Base-by-base conservation (phyloP, 2,113 vertebrate genomes). In the Capricornis sumatraensis region DNA sequence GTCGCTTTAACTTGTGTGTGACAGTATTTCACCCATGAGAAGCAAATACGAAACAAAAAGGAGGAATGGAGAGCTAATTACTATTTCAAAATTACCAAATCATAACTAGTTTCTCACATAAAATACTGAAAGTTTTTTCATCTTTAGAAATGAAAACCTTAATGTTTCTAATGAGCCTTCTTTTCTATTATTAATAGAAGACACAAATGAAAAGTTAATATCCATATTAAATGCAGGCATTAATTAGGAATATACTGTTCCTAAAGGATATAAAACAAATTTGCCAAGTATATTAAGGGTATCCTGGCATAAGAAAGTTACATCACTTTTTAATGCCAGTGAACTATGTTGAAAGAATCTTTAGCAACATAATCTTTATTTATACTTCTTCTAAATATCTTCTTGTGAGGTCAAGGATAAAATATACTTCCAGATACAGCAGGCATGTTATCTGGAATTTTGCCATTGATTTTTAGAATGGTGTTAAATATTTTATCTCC, bases 261-360 rank as follows among this genome's bases (percentile, higher is more conserved):
- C 43, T 79, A 87, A 89, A 94, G 11, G 5, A 25, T 84, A 76
- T 87, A 62, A 94, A 67, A 95, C 8, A 92, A 92, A 95, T 57
- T 57, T 79, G 7, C 27, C 43, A 92, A 88, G 25, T 45, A 57
- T 62, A 40, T 28, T 45, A 83, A 94, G 33, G 3, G 1, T 60
- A 47, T 74, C 17, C 52, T 64, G 6, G 15, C n/a, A 81, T 71
- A n/a, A 93, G 50, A 67, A 94, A 82, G 36, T 79, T 64, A 64
- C 15, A 60, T 78, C 58, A 40, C 12, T n/a, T 58, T 85, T 86
- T 93, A 62, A 85, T 91, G 27, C 57, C 28, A 96, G 43, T 78
- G 52, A 93, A 96, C 45, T 78, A 33, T 78, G 17, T 60, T 92
- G 88, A 87, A 92, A 78, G 28, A 94, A 92, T 94, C 71, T 92